Conservation (phyloP, 2,888 invertebrate species). For the Uloborus plumipes region DNA sequence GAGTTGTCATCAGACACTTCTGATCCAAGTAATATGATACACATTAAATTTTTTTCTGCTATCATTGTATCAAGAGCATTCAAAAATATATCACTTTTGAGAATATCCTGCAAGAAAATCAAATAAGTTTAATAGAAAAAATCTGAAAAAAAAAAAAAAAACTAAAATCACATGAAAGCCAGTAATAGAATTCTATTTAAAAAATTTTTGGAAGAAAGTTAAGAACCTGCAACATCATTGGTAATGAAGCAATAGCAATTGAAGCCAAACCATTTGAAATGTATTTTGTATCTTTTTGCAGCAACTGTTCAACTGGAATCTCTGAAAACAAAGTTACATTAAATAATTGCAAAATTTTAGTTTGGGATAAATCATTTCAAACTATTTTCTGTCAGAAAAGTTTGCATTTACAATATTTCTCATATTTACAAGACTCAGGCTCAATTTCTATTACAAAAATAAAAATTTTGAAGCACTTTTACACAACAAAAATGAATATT, state of each 20-base stretch:
- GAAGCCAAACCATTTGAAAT: constrained; percentile 73
- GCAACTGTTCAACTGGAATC: constrained; percentile 78
- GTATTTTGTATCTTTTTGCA: constrained; percentile 83
- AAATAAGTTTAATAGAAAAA: neutral
- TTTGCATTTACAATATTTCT: too few relatives aligned
- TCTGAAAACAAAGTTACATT: constrained; percentile 17
- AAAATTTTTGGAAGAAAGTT: neutral
- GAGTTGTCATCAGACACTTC: constrained; percentile 23
- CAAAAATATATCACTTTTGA: constrained; percentile 13
- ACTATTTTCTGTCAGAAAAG: too few relatives aligned
- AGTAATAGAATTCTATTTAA: too few relatives aligned
- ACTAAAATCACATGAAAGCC: too few relatives aligned
- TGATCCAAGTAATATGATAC: constrained; percentile 28
- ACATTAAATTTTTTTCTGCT: constrained; percentile 19
- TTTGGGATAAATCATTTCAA: too few relatives aligned
- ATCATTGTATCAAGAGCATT: constrained; percentile 25
- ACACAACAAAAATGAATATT: too few relatives aligned
- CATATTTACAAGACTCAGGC: too few relatives aligned
- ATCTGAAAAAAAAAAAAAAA: neutral
- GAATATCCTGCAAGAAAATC: constrained; percentile 20
- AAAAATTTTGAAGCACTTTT: too few relatives aligned
- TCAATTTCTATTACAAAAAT: too few relatives aligned
- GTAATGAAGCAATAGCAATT: constrained; percentile 77
- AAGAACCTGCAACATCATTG: constrained; percentile 74
- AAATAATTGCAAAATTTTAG: neutral